Evolutionary conservation across 2,888 invertebrate species (phyloP).

Genomic region (Polietes domitor): DNA sequence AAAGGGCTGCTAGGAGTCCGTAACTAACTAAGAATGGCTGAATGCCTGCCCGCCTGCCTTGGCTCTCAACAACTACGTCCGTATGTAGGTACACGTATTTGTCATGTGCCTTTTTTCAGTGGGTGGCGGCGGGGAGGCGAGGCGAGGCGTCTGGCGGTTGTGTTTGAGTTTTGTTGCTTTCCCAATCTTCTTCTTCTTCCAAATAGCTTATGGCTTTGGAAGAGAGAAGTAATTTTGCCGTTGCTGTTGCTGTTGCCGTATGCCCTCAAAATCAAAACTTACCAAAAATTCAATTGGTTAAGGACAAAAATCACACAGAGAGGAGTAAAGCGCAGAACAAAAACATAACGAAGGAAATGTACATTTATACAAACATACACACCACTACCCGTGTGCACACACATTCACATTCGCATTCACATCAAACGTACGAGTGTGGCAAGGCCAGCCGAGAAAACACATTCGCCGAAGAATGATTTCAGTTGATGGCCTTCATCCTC

Average conservation of each 20-base stretch:
- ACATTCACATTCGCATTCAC: neutral
- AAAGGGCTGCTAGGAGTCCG: conserved; percentile 17
- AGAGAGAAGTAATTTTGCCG: conserved; percentile 60
- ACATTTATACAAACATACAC: too few species aligned
- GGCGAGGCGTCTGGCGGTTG: conserved; percentile 14
- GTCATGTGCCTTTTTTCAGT: conserved; percentile 17
- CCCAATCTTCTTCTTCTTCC: conserved; percentile 53
- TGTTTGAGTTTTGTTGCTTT: conserved; percentile 57
- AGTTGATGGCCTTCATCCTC: too few species aligned
- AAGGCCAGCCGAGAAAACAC: too few species aligned
- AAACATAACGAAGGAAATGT: conserved; percentile 16
- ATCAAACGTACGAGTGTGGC: too few species aligned
- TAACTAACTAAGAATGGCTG: conserved; percentile 18
- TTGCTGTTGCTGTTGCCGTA: conserved; percentile 10
- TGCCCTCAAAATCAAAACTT: conserved; percentile 62
- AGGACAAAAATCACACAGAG: conserved; percentile 48
- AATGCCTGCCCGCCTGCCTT: neutral
- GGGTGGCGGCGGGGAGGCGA: neutral
- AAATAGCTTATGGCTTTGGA: conserved; percentile 60
- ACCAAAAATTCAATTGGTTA: conserved; percentile 67
- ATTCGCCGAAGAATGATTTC: too few species aligned
- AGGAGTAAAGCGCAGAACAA: conserved; percentile 8
- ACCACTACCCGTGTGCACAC: too few species aligned
- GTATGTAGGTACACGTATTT: conserved; percentile 10
- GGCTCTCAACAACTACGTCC: neutral